Percentiles rank a stretch among this genome's conserved stretches.
Conservation (phyloP, 2,797 vertebrate genomes). For the Sphenodon punctatus region DNA sequence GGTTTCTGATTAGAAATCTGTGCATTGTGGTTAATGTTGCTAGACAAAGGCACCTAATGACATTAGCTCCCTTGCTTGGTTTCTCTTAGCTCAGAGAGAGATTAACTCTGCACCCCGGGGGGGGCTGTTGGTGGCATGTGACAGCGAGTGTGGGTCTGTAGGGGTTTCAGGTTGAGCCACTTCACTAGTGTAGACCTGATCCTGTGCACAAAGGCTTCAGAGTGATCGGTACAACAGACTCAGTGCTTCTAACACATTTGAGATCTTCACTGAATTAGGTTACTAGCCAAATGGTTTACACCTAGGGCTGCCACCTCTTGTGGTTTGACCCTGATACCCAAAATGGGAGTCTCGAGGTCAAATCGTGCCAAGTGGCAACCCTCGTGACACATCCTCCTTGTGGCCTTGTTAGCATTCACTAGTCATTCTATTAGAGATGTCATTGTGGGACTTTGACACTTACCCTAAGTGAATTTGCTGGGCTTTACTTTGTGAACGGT, state of each 20-base stretch:
- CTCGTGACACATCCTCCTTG: no score
- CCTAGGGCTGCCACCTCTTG: no score
- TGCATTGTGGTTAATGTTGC: not conserved
- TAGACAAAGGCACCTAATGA: not conserved
- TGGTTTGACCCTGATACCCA: no score
- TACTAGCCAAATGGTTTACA: not conserved
- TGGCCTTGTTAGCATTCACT: not conserved
- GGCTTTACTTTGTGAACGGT: not conserved
- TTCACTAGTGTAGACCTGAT: not conserved
- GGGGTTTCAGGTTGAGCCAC: not conserved
- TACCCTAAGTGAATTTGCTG: not conserved
- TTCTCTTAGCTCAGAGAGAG: no score
- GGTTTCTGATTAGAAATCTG: not conserved
- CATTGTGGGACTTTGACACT: not conserved
- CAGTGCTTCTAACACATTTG: no score
- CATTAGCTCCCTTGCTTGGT: not conserved
- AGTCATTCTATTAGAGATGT: not conserved
- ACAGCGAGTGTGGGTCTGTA: not conserved
- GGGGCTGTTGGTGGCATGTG: no score
- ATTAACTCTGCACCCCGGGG: no score
- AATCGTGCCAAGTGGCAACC: no score
- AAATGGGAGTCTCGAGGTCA: no score
- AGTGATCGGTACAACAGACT: not conserved
- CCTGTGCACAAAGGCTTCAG: not conserved
- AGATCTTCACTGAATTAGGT: not conserved